These are phyloP conservation scores for Drosophila albomicans DNA, from an alignment of 1,140 invertebrate species.

Conservation along the genomic window DNA sequence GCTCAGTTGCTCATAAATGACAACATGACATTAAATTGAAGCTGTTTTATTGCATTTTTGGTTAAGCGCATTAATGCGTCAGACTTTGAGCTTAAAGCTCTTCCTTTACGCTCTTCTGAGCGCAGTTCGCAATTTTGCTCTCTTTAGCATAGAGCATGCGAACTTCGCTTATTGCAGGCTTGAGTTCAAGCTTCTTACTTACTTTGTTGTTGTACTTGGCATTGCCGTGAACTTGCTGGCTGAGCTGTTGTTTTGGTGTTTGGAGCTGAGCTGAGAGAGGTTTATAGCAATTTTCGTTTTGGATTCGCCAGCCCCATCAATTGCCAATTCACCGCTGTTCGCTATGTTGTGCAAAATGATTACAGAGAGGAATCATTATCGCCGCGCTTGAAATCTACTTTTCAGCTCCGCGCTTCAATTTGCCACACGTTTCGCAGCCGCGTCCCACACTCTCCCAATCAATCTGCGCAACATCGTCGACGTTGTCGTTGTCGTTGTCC, in stretches of 20 bases:
- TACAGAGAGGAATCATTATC: slow-evolving; percentile 62
- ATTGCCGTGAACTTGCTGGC: slow-evolving; percentile 44
- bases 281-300: slow-evolving; percentile 63
- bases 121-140: neutral
- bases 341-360: slow-evolving; percentile 40
- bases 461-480: slow-evolving; percentile 22
- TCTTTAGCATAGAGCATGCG: slow-evolving; percentile 2
- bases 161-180: neutral
- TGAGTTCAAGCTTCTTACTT: neutral
- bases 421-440: slow-evolving; percentile 51
- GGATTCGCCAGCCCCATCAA: slow-evolving; percentile 45
- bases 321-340: slow-evolving; percentile 9
- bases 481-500: neutral
- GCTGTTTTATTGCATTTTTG: no score
- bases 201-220: slow-evolving; percentile 6
- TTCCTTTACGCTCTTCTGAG: no score
- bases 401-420: slow-evolving; percentile 49
- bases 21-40: no score
- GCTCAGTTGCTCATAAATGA: no score
- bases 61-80: no score
- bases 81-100: no score
- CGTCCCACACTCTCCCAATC: neutral
- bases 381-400: slow-evolving; percentile 62
- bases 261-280: neutral
- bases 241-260: neutral